Base-by-base conservation (phyloP, 1,140 invertebrate species). In the Amphibalanus amphitrite region DNA sequence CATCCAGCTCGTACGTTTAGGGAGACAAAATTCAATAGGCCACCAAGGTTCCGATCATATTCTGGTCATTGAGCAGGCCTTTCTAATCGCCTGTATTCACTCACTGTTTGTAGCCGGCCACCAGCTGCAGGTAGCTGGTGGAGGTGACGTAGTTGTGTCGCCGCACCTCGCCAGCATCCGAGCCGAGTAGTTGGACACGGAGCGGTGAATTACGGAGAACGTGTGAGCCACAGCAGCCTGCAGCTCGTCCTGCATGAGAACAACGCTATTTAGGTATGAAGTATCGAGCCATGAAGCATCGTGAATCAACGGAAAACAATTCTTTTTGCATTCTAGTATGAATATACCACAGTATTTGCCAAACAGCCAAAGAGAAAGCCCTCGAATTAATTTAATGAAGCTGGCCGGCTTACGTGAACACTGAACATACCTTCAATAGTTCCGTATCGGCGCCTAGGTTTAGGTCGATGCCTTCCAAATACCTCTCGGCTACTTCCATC, bases 131-230 rank as follows among this genome's bases (percentile, higher is more conserved):
- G 79, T 96, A 98, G 0, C 93, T 95, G 0, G 93, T 95, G 0
- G 94, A 93, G 0, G 95, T 97, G 0, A 97, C 92, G 79, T 97
- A 97, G 76, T 90, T 94, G 74, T 88, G 85, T 71, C 93, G 83
- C 59, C 85, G 85, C 40, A 90, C 78, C 26, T 75, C 70, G 28
- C 74, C 33, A 73, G n/a, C 67, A 75, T 72, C 69, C 72, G 38
- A 17, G 38, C 38, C 38, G 38, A 38, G 38, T 38, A 65, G 23
- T 65, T 25, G 6, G 26, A 6, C 64, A 26, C 64, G 20, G 64
- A 65, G 4, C 64, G 64, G 23, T 65, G 64, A 23, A 65, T n/a
- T 6, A 65, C 64, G 64, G 23, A 23, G 64, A 65, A 65, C 6
- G 26, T 65, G 64, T 23, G 23, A 4, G 64, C 64, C n/a, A 65